Percentiles rank a stretch among this genome's conserved stretches.
Evolutionary conservation across 1,140 invertebrate genomes (phyloP).

Genomic region (Stenopsyche tienmushanensis): DNA sequence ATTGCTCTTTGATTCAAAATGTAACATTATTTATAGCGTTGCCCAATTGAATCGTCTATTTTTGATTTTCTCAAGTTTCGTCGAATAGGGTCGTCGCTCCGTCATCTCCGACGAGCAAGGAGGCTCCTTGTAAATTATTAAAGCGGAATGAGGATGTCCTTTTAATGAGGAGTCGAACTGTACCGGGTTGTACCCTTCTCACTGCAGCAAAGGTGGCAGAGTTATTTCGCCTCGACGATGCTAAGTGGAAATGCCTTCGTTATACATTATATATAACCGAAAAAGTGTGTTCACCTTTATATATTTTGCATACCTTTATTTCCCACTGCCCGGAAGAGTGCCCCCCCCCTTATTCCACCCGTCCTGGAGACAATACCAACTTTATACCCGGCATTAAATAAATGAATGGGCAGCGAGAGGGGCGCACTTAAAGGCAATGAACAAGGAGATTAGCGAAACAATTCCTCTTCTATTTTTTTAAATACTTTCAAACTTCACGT

Average conservation of each 20-base stretch:
- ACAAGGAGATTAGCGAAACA: conserved; percentile 34
- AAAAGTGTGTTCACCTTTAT: conserved; percentile 26
- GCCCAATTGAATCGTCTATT: too few relatives aligned
- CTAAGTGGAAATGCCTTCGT: conserved; percentile 32
- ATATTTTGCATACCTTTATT: conserved; percentile 33
- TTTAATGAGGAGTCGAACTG: conserved; percentile 20
- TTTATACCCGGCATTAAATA: conserved; percentile 36
- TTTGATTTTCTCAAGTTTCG: too few relatives aligned
- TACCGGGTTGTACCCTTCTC: conserved; percentile 9
- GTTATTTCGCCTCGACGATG: conserved; percentile 22
- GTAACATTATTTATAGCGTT: too few relatives aligned
- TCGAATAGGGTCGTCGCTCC: too few relatives aligned
- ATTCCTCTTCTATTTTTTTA: conserved; percentile 17
- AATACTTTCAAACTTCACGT: too few relatives aligned
- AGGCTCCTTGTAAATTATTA: too few relatives aligned
- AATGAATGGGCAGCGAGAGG: conserved; percentile 31
- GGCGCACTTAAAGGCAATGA: conserved; percentile 34
- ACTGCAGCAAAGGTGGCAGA: conserved; percentile 11
- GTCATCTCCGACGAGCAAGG: too few relatives aligned
- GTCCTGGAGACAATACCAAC: conserved; percentile 33
- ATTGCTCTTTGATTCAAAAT: too few relatives aligned
- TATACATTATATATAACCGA: conserved; percentile 25
- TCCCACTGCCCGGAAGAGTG: conserved; percentile 22
- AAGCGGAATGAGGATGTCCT: too few relatives aligned
- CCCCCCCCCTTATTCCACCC: neutral